These are phyloP conservation scores for Harlomillsia oculata DNA, from an alignment of 1,140 invertebrate species.

Conservation along the genomic window DNA sequence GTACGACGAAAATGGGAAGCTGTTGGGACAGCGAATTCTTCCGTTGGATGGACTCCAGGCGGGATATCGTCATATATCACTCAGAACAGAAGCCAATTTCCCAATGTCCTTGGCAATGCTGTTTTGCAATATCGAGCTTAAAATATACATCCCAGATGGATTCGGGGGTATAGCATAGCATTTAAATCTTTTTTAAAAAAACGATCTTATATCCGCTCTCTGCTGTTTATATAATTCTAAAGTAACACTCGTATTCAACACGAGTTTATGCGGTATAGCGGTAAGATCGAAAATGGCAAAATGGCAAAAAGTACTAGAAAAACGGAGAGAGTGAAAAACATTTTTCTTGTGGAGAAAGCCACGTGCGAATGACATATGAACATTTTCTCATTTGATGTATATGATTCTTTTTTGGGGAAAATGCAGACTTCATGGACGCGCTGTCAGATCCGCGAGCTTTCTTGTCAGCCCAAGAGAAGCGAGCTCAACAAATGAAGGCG, in stretches of 20 bases:
- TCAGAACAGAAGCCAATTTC: slow-evolving; percentile 97
- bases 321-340: too few species aligned
- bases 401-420: slow-evolving; percentile 13
- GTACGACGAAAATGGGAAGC: slow-evolving; percentile 95
- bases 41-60: slow-evolving; percentile 95
- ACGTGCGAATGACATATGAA: too few species aligned
- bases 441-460: slow-evolving; percentile 90
- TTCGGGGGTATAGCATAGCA: slow-evolving; percentile 90
- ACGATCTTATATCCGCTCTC: neutral
- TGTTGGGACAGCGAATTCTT: slow-evolving; percentile 93
- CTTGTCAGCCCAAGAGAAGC: slow-evolving; percentile 75
- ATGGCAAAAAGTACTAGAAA: too few species aligned
- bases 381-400: too few species aligned
- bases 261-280: too few species aligned
- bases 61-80: slow-evolving; percentile 93
- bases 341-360: too few species aligned
- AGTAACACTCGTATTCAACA: too few species aligned
- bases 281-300: too few species aligned
- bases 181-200: too few species aligned
- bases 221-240: neutral
- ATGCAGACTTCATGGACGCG: slow-evolving; percentile 89
- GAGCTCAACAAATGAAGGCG: slow-evolving; percentile 82
- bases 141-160: slow-evolving; percentile 99
- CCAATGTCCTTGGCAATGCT: slow-evolving; percentile 97
- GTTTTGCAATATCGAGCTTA: slow-evolving; percentile 97